These are phyloP conservation scores for Brenthis daphne DNA, from an alignment of 2,888 invertebrate genomes.

Conservation along the genomic window DNA sequence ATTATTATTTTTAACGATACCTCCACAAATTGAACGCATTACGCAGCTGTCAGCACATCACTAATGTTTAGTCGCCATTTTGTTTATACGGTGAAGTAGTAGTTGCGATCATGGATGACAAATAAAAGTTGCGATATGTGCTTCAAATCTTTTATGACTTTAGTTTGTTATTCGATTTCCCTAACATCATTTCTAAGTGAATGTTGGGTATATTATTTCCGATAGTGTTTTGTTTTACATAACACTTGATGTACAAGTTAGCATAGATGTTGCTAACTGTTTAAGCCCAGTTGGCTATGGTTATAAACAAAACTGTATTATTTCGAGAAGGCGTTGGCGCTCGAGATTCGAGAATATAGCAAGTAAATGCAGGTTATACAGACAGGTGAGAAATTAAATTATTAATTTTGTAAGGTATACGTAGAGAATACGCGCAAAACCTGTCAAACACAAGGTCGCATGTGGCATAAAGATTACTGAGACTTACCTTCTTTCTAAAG, in stretches of 20 bases:
- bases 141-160: too few species aligned
- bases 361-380: slow-evolving; percentile 45
- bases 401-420: not conserved
- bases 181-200: too few species aligned
- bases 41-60: too few species aligned
- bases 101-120: too few species aligned
- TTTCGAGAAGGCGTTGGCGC: slow-evolving; percentile 31
- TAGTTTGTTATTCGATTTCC: too few species aligned
- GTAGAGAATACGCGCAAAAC: not conserved
- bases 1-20: too few species aligned
- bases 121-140: too few species aligned
- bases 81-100: too few species aligned
- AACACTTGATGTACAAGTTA: slow-evolving; percentile 1
- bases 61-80: too few species aligned
- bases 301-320: slow-evolving; percentile 19
- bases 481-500: not conserved
- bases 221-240: not conserved
- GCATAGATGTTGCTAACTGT: slow-evolving; percentile 12
- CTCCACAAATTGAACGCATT: too few species aligned
- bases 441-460: slow-evolving; percentile 9
- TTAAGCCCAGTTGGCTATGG: slow-evolving; percentile 31
- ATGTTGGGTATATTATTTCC: too few species aligned
- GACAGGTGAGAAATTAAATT: slow-evolving; percentile 38
- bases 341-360: slow-evolving; percentile 25
- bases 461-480: too few species aligned